These are phyloP conservation scores for Channallabes apus DNA, from an alignment of 2,797 vertebrate species.

Conservation along the genomic window DNA sequence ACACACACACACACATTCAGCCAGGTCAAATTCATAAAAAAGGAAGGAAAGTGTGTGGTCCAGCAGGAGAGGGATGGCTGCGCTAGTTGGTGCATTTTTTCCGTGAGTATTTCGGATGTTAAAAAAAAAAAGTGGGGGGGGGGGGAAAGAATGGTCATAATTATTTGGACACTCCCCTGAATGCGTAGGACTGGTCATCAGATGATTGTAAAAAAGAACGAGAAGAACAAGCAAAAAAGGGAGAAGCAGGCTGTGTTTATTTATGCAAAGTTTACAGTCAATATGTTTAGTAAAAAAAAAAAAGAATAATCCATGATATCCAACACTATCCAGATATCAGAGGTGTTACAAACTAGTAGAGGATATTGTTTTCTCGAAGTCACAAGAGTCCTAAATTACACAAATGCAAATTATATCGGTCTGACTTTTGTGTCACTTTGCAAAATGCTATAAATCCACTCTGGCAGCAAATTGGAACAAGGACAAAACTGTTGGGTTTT, in stretches of 20 bases:
- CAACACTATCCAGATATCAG: too few relatives aligned
- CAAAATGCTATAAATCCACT: too few relatives aligned
- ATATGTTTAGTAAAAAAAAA: background rate
- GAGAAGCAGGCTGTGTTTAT: background rate
- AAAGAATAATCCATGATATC: too few relatives aligned
- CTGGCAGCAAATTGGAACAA: too few relatives aligned
- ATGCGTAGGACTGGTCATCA: background rate
- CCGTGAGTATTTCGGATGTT: constrained; percentile 1
- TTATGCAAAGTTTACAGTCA: background rate
- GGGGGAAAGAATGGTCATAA: too few relatives aligned
- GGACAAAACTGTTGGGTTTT: too few relatives aligned
- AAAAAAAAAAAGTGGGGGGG: too few relatives aligned
- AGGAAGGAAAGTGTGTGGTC: constrained; percentile 49
- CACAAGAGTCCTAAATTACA: too few relatives aligned
- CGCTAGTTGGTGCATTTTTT: constrained; percentile 29
- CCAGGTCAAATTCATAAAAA: constrained; percentile 32
- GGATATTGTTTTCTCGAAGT: too few relatives aligned
- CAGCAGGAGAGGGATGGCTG: constrained; percentile 19
- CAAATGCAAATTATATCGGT: too few relatives aligned
- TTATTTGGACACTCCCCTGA: background rate
- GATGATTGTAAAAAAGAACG: background rate
- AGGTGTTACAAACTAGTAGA: too few relatives aligned
- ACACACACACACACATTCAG: constrained; percentile 21
- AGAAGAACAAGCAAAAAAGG: background rate
- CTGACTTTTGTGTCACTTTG: too few relatives aligned